Evolutionary conservation across 37 sponge, comb jelly and placozoan genomes (phyloP).

Genomic region (Ephydatia muelleri): DNA sequence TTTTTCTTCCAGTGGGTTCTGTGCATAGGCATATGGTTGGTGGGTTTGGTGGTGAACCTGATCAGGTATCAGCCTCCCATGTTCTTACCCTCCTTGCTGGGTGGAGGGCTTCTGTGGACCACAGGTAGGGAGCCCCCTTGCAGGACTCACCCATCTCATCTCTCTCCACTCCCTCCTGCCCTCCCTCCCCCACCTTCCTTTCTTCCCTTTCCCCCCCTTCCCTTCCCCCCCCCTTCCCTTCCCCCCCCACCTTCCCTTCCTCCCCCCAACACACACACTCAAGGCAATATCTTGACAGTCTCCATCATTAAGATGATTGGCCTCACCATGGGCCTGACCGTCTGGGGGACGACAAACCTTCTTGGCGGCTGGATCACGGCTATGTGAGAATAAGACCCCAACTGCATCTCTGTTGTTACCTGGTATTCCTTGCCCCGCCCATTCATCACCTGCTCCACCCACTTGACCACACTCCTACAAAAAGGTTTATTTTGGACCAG

Average conservation of each 20-base stretch:
- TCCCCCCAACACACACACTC: background rate
- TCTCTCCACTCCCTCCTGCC: background rate
- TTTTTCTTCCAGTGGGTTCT: slow-evolving; percentile 93
- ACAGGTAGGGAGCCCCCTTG: slow-evolving; percentile 45
- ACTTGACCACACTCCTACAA: background rate
- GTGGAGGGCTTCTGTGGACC: slow-evolving; percentile 70
- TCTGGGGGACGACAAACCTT: slow-evolving; percentile 83
- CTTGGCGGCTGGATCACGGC: slow-evolving; percentile 75
- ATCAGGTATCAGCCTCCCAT: slow-evolving; percentile 60
- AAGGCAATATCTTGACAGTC: slow-evolving; percentile 79
- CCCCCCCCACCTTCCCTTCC: background rate
- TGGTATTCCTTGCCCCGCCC: background rate
- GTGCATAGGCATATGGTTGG: slow-evolving; percentile 87
- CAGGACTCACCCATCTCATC: background rate
- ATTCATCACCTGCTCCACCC: background rate
- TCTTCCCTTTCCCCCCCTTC: slow-evolving; percentile 2
- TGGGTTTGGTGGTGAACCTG: slow-evolving; percentile 74
- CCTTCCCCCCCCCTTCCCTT: background rate
- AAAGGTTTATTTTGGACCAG: slow-evolving; percentile 46
- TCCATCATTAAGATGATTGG: slow-evolving; percentile 85
- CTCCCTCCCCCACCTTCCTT: background rate
- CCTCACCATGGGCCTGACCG: slow-evolving; percentile 80
- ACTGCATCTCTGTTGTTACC: background rate
- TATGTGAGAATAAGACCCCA: slow-evolving; percentile 22
- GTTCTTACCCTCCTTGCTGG: slow-evolving; percentile 62